Percentiles rank a stretch among this genome's conserved stretches.
Conservation (phyloP, 92 coral and sea anemone species). For the Plumapathes pennacea region DNA sequence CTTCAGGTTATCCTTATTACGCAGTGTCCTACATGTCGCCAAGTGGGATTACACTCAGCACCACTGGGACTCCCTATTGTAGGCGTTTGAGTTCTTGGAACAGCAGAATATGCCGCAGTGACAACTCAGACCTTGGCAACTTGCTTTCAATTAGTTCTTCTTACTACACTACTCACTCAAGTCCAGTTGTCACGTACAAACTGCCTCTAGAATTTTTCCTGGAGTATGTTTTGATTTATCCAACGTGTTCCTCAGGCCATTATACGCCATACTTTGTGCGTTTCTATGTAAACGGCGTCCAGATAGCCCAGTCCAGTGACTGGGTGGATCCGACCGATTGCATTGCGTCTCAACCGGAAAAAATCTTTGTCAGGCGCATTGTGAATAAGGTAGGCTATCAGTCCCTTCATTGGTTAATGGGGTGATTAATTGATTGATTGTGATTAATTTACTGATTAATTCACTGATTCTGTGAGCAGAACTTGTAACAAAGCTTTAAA, state of each 20-base stretch:
- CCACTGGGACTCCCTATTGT: conserved; percentile 82
- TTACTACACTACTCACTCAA: conserved; percentile 55
- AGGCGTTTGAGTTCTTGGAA: background rate
- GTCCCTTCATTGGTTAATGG: no score
- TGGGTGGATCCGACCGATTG: conserved; percentile 75
- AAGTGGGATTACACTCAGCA: conserved; percentile 67
- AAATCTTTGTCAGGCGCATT: conserved; percentile 44
- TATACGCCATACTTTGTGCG: conserved; percentile 57
- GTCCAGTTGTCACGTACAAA: conserved; percentile 67
- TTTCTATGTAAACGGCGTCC: conserved; percentile 37
- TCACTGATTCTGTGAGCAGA: no score
- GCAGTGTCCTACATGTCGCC: conserved; percentile 65
- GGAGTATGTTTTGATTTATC: conserved; percentile 78
- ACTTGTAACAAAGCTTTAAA: no score
- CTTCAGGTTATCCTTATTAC: conserved; percentile 49
- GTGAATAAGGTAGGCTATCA: conserved; percentile 70
- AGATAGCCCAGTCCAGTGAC: conserved; percentile 40
- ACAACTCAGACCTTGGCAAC: conserved; percentile 42
- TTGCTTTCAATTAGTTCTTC: conserved; percentile 33
- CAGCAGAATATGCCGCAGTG: conserved; percentile 15
- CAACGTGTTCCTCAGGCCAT: conserved; percentile 49
- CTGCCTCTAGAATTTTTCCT: conserved; percentile 72
- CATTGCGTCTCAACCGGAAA: conserved; percentile 72
- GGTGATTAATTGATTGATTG: no score
- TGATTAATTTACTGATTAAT: no score